phyloP scores from a whole-genome alignment of 2,113 vertebrate species.

The Dipodomys ordii region DNA sequence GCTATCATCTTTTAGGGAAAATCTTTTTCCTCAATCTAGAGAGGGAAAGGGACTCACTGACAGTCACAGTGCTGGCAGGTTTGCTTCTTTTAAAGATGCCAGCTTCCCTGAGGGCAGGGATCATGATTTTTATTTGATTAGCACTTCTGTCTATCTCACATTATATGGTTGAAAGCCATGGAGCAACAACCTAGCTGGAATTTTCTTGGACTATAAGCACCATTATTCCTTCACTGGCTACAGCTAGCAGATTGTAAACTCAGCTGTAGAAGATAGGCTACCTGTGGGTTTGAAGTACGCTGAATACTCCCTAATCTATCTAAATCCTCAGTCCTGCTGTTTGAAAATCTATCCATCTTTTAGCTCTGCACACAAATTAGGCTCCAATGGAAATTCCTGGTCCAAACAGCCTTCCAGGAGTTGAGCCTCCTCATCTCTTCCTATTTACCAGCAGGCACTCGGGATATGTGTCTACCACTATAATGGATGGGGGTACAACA shows the following conservation, averaged over 20 bases:
- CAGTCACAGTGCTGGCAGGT: not conserved
- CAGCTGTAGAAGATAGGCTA: not conserved
- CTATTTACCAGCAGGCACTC: not conserved
- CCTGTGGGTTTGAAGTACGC: not conserved
- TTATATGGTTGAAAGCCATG: not conserved
- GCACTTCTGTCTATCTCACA: not conserved
- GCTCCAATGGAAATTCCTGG: not conserved
- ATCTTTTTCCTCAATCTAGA: not conserved
- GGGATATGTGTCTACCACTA: not conserved
- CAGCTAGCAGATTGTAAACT: not conserved
- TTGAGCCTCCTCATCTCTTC: not conserved
- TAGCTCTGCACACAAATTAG: constrained; percentile 1
- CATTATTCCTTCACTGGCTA: not conserved
- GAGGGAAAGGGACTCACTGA: not conserved
- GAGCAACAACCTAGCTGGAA: not conserved
- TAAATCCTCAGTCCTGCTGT: not conserved
- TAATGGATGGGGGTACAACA: not conserved
- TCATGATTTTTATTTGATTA: constrained; percentile 11
- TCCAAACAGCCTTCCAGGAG: not conserved
- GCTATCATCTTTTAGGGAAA: constrained; percentile 29
- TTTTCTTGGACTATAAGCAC: not conserved
- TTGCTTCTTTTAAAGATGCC: not conserved
- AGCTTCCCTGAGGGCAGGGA: not conserved
- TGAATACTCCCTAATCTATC: not conserved
- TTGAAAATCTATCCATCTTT: not conserved